phyloP scores from a whole-genome alignment of 2,888 invertebrate genomes.

The Leptothorax acervorum region DNA sequence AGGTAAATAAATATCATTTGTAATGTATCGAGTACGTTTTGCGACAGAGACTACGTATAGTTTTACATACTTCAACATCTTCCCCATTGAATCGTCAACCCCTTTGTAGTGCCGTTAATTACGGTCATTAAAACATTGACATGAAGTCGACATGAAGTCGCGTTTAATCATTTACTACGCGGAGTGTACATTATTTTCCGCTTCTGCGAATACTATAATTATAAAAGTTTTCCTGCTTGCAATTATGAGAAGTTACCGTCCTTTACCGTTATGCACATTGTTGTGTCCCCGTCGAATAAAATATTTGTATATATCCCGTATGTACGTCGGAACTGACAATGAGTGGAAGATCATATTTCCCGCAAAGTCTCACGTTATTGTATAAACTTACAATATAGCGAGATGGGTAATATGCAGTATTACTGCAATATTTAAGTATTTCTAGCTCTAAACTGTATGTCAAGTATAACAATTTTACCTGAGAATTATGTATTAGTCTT shows the following conservation, averaged over 20 bases:
- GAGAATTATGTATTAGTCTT: too few species aligned
- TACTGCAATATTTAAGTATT: background rate
- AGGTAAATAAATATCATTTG: background rate
- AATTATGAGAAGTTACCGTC: background rate
- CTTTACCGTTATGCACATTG: background rate
- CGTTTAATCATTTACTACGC: background rate
- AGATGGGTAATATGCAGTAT: too few species aligned
- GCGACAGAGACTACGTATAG: background rate
- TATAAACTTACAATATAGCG: background rate
- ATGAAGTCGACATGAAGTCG: background rate
- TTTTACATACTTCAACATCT: background rate
- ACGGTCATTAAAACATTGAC: background rate
- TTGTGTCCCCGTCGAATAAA: constrained; percentile 2
- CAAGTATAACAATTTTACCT: too few species aligned
- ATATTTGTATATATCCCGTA: background rate
- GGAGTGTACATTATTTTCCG: background rate
- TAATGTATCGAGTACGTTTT: background rate
- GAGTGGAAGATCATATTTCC: background rate
- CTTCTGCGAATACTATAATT: background rate
- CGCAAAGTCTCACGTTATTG: background rate
- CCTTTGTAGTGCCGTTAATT: background rate
- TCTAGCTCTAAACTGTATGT: too few species aligned
- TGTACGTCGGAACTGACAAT: background rate
- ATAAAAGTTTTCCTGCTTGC: background rate
- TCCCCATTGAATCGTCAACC: background rate